phyloP scores from a whole-genome alignment of 2,888 invertebrate genomes.

The Torymus auratus region DNA sequence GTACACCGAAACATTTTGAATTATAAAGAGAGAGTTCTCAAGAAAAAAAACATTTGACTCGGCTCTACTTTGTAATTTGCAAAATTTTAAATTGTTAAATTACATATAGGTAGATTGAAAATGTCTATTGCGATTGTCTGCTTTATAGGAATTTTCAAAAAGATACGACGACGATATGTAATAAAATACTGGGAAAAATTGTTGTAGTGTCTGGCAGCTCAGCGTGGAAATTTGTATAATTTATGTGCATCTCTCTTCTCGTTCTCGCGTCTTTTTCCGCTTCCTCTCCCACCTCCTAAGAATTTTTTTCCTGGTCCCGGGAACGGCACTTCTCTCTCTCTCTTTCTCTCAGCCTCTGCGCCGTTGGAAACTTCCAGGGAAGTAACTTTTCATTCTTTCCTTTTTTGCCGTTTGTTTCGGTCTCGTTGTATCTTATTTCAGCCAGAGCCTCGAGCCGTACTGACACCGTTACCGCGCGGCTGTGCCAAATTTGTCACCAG shows the following conservation, averaged over 20 bases:
- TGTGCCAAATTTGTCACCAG: slow-evolving; percentile 56
- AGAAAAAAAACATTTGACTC: too few species aligned
- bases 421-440: slow-evolving; percentile 56
- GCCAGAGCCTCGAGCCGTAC: slow-evolving; percentile 37
- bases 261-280: slow-evolving; percentile 30
- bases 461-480: slow-evolving; percentile 39
- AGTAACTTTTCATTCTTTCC: slow-evolving; percentile 52
- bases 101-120: too few species aligned
- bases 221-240: slow-evolving; percentile 46
- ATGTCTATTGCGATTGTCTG: too few species aligned
- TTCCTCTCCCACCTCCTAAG: slow-evolving; percentile 6
- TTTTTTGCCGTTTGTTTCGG: slow-evolving; percentile 53
- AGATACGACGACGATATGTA: slow-evolving; percentile 15
- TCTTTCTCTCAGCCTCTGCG: not conserved
- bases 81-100: too few species aligned
- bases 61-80: too few species aligned
- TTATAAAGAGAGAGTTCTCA: too few species aligned
- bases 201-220: slow-evolving; percentile 16
- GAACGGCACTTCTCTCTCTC: not conserved
- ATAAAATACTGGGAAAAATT: slow-evolving; percentile 38
- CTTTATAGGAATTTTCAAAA: not conserved
- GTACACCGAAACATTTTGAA: too few species aligned
- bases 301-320: slow-evolving; percentile 1
- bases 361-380: slow-evolving; percentile 44
- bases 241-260: slow-evolving; percentile 44